Percentiles rank a stretch among this genome's conserved stretches.
Evolutionary conservation across 2,888 invertebrate species (phyloP).

Genomic region (Selenia dentaria): DNA sequence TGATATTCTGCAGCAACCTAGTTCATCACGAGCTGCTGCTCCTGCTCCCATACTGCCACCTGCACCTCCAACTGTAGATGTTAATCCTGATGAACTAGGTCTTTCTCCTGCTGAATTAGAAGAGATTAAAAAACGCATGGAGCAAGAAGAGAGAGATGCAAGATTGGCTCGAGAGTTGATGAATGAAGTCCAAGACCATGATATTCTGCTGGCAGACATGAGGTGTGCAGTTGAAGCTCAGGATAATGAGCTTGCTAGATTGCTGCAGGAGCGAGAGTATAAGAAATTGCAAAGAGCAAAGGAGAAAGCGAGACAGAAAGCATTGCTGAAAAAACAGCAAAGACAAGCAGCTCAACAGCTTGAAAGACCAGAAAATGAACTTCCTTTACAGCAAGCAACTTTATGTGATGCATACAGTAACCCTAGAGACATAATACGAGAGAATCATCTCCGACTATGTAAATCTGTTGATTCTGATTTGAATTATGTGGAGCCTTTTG

Average conservation of each 20-base stretch:
- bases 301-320: constrained; percentile 76
- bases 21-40: constrained; percentile 60
- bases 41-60: constrained; percentile 36
- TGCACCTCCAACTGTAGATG: constrained; percentile 35
- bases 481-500: constrained; percentile 79
- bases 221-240: constrained; percentile 79
- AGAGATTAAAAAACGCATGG: constrained; percentile 67
- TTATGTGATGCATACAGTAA: constrained; percentile 79
- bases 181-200: constrained; percentile 64
- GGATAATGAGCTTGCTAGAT: constrained; percentile 71
- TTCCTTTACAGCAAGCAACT: constrained; percentile 50
- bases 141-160: constrained; percentile 76
- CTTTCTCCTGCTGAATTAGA: constrained; percentile 68
- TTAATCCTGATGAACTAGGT: constrained; percentile 69
- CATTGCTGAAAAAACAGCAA: constrained; percentile 75
- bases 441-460: constrained; percentile 67
- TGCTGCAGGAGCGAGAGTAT: constrained; percentile 76
- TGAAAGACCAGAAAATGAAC: constrained; percentile 33
- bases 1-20: constrained; percentile 60
- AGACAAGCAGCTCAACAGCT: constrained; percentile 51
- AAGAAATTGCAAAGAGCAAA: constrained; percentile 77
- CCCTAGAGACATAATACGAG: constrained; percentile 70
- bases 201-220: constrained; percentile 72
- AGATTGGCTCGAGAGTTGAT: constrained; percentile 69
- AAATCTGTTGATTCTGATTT: constrained; percentile 79